A percentile compares a stretch with the other conserved stretches of the same genome.
phyloP scores from a whole-genome alignment of 2,888 invertebrate genomes.

The Ernsta delagoae region DNA sequence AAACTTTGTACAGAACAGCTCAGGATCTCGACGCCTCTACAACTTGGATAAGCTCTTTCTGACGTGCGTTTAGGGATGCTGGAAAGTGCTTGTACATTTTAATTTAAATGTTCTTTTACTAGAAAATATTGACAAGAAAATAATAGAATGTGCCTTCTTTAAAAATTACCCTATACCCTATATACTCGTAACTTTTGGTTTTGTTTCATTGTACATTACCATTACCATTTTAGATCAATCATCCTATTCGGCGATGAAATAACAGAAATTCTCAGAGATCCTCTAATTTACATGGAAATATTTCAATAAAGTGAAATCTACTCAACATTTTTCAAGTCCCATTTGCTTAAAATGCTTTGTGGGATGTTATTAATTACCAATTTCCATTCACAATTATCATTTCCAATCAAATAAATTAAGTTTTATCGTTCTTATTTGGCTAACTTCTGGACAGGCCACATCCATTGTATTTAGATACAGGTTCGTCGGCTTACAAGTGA shows the following conservation, averaged over 20 bases:
- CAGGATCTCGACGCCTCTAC: conserved; percentile 40
- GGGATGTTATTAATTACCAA: neutral
- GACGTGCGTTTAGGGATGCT: conserved; percentile 31
- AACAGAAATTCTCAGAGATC: too few relatives aligned
- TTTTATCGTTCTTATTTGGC: neutral
- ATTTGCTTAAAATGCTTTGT: too few relatives aligned
- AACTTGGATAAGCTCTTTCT: conserved; percentile 42
- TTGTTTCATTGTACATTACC: too few relatives aligned
- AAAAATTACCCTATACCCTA: too few relatives aligned
- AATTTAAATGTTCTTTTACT: neutral
- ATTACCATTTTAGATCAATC: too few relatives aligned
- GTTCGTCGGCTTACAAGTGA: neutral
- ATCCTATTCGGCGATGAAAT: too few relatives aligned
- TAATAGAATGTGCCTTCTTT: too few relatives aligned
- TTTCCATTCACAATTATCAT: too few relatives aligned
- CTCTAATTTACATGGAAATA: too few relatives aligned
- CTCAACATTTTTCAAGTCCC: too few relatives aligned
- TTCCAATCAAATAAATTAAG: neutral
- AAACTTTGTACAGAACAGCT: conserved; percentile 50
- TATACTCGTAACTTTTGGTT: too few relatives aligned
- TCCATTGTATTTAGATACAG: neutral
- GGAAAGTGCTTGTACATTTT: conserved; percentile 26
- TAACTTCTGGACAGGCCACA: neutral
- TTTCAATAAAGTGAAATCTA: too few relatives aligned
- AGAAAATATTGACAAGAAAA: neutral